Conservation (phyloP, 64 coral and sea anemone species). For the Cladopsammia gracilis region DNA sequence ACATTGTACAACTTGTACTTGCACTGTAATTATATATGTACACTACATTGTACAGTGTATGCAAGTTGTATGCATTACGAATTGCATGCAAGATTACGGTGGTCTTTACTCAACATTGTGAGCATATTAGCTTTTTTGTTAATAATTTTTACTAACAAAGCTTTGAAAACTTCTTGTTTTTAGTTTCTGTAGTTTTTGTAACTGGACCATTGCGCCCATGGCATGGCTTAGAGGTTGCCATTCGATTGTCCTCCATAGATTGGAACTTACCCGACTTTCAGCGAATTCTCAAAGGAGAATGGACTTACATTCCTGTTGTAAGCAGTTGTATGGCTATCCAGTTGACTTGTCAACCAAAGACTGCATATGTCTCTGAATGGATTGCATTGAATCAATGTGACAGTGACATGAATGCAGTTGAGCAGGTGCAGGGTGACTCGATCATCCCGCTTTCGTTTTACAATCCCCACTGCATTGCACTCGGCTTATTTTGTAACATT, state of each 20-base stretch:
- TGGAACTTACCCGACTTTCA: slow-evolving; percentile 27
- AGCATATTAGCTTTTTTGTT: not conserved
- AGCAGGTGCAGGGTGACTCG: not conserved
- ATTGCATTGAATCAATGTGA: not conserved
- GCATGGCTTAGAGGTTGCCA: slow-evolving; percentile 64
- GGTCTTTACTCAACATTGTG: too few relatives aligned
- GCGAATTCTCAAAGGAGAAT: slow-evolving; percentile 13
- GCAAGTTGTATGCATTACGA: too few relatives aligned
- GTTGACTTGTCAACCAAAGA: slow-evolving; percentile 20
- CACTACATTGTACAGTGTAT: too few relatives aligned
- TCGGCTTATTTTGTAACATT: not conserved
- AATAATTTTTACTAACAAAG: not conserved
- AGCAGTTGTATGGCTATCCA: slow-evolving; percentile 33
- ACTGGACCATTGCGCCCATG: slow-evolving; percentile 25
- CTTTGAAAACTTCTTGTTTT: not conserved
- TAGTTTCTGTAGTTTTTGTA: slow-evolving; percentile 23
- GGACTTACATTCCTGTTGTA: not conserved
- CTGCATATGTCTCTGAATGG: not conserved
- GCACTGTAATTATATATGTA: too few relatives aligned
- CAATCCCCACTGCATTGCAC: slow-evolving; percentile 40
- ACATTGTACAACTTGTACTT: too few relatives aligned
- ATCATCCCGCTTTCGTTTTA: not conserved
- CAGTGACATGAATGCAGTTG: not conserved
- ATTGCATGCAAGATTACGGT: too few relatives aligned
- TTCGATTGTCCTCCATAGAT: slow-evolving; percentile 24